phyloP scores from a whole-genome alignment of 2,797 vertebrate species.

The Pantherophis vulpinus region DNA sequence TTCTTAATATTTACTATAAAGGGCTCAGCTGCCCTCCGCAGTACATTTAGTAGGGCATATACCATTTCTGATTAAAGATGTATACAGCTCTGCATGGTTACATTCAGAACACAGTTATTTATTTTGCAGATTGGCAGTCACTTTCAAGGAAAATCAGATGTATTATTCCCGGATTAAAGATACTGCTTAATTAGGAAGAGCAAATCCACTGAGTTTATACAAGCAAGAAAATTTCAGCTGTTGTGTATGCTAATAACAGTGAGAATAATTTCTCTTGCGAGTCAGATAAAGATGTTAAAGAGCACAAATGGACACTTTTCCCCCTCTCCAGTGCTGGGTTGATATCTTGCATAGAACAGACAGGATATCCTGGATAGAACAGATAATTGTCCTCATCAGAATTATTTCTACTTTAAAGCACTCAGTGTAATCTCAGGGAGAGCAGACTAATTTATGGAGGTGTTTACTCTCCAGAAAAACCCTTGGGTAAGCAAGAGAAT shows the following conservation, averaged over 20 bases:
- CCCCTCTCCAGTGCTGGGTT: neutral
- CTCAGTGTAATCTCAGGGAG: neutral
- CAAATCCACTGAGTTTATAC: neutral
- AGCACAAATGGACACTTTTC: neutral
- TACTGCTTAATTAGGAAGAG: neutral
- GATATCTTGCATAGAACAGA: constrained; percentile 8
- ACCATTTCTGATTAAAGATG: neutral
- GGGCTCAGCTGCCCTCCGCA: neutral
- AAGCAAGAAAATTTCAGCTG: neutral
- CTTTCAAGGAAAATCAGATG: neutral
- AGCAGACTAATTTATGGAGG: neutral
- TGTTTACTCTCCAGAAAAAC: neutral
- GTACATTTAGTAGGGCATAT: neutral
- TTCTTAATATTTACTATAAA: neutral
- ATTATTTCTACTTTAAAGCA: neutral
- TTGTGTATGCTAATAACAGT: neutral
- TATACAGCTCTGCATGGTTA: neutral
- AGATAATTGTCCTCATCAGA: neutral
- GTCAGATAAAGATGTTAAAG: neutral
- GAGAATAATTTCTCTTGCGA: neutral
- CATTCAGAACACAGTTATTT: neutral
- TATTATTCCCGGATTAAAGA: neutral
- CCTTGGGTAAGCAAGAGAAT: neutral
- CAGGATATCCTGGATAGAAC: neutral
- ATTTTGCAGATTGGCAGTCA: neutral